Conservation (phyloP, 64 coral and sea anemone species). For the Pachyseris speciosa region DNA sequence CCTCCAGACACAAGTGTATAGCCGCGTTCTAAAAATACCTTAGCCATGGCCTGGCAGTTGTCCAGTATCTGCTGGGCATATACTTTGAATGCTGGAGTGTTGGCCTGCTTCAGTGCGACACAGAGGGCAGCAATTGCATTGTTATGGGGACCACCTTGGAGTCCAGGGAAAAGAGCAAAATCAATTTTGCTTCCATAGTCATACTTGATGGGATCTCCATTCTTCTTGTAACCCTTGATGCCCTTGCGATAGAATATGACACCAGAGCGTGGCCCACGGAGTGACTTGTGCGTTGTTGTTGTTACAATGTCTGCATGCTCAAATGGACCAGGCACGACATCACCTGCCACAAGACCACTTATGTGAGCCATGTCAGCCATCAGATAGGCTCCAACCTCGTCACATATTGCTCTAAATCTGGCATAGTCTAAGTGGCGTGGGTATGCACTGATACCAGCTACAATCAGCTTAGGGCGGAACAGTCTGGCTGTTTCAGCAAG, state of each 20-base stretch:
- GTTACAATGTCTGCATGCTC: slow-evolving; percentile 95
- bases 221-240: slow-evolving; percentile 95
- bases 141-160: slow-evolving; percentile 97
- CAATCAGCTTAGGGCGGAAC: slow-evolving; percentile 96
- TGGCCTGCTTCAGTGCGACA: slow-evolving; percentile 89
- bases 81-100: slow-evolving; percentile 82
- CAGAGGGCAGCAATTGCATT: slow-evolving; percentile 95
- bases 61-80: slow-evolving; percentile 91
- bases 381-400: slow-evolving; percentile 83
- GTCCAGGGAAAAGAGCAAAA: slow-evolving; percentile 89
- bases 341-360: slow-evolving; percentile 92
- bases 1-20: slow-evolving; percentile 92
- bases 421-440: slow-evolving; percentile 87
- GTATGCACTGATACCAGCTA: slow-evolving; percentile 98
- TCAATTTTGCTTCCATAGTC: slow-evolving; percentile 87
- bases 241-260: slow-evolving; percentile 99
- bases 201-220: slow-evolving; percentile 96
- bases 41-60: slow-evolving; percentile 92
- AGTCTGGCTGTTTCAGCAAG: slow-evolving; percentile 85
- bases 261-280: slow-evolving; percentile 88
- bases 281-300: slow-evolving; percentile 96
- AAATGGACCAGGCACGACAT: slow-evolving; percentile 85
- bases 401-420: slow-evolving; percentile 86
- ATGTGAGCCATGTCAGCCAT: slow-evolving; percentile 97
- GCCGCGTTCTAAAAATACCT: slow-evolving; percentile 69